Evolutionary conservation across 2,113 vertebrate genomes (phyloP).

Genomic region (Pituophis catenifer): DNA sequence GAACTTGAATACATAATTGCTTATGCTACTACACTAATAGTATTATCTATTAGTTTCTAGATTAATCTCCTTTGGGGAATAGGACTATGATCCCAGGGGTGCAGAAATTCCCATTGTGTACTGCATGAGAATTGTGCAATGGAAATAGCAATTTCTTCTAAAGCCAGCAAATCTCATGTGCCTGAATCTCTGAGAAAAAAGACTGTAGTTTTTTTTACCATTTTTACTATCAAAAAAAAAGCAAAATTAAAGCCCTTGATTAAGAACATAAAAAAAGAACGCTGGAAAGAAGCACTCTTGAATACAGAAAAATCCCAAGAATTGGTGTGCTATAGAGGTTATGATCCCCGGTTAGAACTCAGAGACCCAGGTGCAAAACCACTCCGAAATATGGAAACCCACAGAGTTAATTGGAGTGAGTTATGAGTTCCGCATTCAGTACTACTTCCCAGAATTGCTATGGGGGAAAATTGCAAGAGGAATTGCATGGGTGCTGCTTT

Average conservation of each 20-base stretch:
- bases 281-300: not conserved
- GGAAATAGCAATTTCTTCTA: constrained; percentile 48
- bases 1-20: constrained; percentile 39
- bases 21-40: constrained; percentile 53
- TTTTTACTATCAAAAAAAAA: not conserved
- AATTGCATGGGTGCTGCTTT: not conserved
- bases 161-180: constrained; percentile 49
- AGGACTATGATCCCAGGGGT: constrained; percentile 52
- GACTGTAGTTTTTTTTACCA: not conserved
- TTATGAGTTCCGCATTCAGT: not conserved
- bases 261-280: not conserved
- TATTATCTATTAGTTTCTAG: constrained; percentile 48
- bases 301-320: not conserved
- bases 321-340: not conserved
- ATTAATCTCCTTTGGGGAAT: constrained; percentile 46
- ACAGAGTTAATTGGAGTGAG: not conserved
- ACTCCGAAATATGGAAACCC: not conserved
- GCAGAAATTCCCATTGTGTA: constrained; percentile 54
- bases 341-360: not conserved
- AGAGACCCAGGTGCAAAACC: not conserved
- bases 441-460: not conserved
- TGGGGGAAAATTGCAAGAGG: not conserved
- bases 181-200: constrained; percentile 35
- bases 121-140: constrained; percentile 51
- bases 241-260: not conserved